These are phyloP conservation scores for Hirundichthys speculiger DNA, from an alignment of 2,113 vertebrate species.

Conservation along the genomic window DNA sequence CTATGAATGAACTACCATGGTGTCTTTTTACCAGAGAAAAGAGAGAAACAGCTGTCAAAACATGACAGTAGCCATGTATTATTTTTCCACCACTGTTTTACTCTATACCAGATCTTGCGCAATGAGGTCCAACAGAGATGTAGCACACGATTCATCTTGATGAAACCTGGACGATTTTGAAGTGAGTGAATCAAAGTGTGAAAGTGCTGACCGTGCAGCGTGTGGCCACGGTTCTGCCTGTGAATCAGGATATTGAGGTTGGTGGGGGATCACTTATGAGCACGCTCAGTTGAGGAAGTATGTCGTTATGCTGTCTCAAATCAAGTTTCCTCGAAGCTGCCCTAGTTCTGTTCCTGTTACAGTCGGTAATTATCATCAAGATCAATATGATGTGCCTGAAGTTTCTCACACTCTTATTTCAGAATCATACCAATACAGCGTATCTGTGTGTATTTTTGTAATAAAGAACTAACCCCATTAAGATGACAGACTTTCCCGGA, in stretches of 20 bases:
- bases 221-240: conserved; percentile 4
- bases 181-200: conserved; percentile 11
- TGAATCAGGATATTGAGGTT: background rate
- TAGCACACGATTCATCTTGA: conserved; percentile 40
- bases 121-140: conserved; percentile 9
- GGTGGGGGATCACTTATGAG: background rate
- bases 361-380: conserved; percentile 14
- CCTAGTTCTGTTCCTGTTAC: background rate
- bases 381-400: background rate
- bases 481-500: conserved; percentile 35
- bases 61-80: background rate
- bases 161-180: background rate
- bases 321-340: conserved; percentile 5
- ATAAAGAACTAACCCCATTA: conserved; percentile 14
- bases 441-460: conserved; percentile 4
- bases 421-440: background rate
- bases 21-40: background rate
- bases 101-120: background rate
- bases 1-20: background rate
- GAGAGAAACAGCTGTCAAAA: background rate
- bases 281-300: conserved; percentile 17
- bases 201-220: conserved; percentile 1
- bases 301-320: background rate
- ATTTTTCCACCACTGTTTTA: background rate
- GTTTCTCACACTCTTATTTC: conserved; percentile 10